Conservation (phyloP, 2,888 invertebrate genomes). For the Drosophila falleni region DNA sequence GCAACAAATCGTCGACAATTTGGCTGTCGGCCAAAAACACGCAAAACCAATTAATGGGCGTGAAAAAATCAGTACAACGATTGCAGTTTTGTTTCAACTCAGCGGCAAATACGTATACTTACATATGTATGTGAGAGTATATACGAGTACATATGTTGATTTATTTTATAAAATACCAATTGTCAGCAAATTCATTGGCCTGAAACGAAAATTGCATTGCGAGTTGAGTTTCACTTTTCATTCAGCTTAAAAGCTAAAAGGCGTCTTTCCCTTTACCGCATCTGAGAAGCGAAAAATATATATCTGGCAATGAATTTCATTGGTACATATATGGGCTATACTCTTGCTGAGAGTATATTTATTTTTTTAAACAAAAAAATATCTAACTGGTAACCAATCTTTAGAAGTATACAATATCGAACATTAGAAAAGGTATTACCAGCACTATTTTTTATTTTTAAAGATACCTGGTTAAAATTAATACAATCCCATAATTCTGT, state of each 20-base stretch:
- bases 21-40: constrained; percentile 75
- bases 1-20: constrained; percentile 78
- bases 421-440: too few species aligned
- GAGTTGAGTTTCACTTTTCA: constrained; percentile 77
- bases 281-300: constrained; percentile 33
- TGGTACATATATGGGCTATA: background rate
- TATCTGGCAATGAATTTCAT: constrained; percentile 8
- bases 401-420: too few species aligned
- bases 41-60: constrained; percentile 81
- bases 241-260: constrained; percentile 45
- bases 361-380: background rate
- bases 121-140: background rate
- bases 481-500: too few species aligned
- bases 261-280: constrained; percentile 10
- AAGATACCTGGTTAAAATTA: too few species aligned
- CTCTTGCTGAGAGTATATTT: background rate
- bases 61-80: constrained; percentile 70
- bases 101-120: constrained; percentile 27
- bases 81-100: constrained; percentile 64
- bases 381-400: too few species aligned
- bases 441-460: too few species aligned
- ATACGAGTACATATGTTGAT: constrained; percentile 62
- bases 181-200: constrained; percentile 78
- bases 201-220: constrained; percentile 62
- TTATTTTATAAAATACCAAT: constrained; percentile 75